Percentiles rank a stretch among this genome's conserved stretches.
These are phyloP conservation scores for Mixornis gularis DNA, from an alignment of 2,113 vertebrate genomes.

Conservation along the genomic window DNA sequence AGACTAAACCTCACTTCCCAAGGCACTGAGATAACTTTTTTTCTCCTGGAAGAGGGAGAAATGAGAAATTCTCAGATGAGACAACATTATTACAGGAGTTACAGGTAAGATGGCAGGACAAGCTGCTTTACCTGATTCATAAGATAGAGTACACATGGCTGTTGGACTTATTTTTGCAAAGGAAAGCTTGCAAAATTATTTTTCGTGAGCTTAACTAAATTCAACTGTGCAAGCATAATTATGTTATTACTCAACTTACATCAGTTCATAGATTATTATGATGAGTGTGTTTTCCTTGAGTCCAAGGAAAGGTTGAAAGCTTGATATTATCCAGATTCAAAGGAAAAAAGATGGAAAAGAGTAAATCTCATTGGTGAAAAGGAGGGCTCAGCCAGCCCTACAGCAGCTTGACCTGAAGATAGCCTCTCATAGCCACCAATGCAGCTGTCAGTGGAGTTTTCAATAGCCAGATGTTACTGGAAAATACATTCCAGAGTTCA, in stretches of 20 bases:
- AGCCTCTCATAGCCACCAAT: constrained; percentile 49
- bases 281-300: constrained; percentile 13
- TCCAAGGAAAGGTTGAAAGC: constrained; percentile 5
- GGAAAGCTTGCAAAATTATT: neutral
- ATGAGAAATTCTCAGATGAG: neutral
- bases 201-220: neutral
- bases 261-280: neutral
- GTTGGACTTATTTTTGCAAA: neutral
- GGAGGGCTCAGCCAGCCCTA: constrained; percentile 53
- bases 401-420: constrained; percentile 65
- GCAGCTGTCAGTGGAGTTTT: constrained; percentile 59
- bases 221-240: neutral
- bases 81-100: neutral
- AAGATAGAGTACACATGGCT: neutral
- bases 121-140: neutral
- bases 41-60: neutral
- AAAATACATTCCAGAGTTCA: constrained; percentile 56
- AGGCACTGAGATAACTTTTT: neutral
- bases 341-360: constrained; percentile 22
- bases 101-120: neutral
- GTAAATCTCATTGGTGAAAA: constrained; percentile 30
- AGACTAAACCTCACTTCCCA: neutral
- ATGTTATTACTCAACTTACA: neutral
- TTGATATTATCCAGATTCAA: constrained; percentile 52
- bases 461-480: constrained; percentile 68